Evolutionary conservation across 2,797 vertebrate genomes (phyloP).

Genomic region (Pipistrellus nathusii): DNA sequence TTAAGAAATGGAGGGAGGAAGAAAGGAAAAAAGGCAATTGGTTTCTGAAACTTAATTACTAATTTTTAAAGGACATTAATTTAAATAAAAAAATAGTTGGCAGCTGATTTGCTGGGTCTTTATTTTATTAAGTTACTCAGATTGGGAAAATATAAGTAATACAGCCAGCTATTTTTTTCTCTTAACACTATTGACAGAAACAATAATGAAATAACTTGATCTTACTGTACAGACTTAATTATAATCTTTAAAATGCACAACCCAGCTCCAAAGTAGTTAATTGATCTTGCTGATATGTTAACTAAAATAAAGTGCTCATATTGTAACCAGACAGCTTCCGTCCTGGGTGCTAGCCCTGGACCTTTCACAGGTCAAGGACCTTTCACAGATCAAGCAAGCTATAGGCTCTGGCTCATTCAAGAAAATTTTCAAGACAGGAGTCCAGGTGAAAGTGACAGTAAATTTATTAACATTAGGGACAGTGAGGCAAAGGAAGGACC

Average conservation of each 20-base stretch:
- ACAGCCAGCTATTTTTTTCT: neutral
- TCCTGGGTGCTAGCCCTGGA: neutral
- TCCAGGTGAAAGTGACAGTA: neutral
- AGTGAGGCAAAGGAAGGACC: neutral
- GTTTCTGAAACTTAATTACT: neutral
- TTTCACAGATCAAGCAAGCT: neutral
- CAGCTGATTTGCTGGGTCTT: neutral
- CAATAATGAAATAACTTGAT: slow-evolving; percentile 44
- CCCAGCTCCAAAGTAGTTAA: neutral
- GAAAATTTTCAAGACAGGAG: neutral
- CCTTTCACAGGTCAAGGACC: neutral
- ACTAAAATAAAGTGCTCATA: slow-evolving; percentile 18
- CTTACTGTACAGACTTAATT: slow-evolving; percentile 32
- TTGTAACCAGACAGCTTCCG: neutral
- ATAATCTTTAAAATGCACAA: slow-evolving; percentile 28
- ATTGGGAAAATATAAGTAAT: slow-evolving; percentile 34
- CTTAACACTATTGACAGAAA: slow-evolving; percentile 11
- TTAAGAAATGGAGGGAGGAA: neutral
- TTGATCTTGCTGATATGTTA: neutral
- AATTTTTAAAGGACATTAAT: slow-evolving; percentile 35
- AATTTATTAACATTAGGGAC: no score
- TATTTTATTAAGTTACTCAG: slow-evolving; percentile 49
- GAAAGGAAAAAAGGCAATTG: neutral
- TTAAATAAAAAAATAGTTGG: slow-evolving; percentile 50
- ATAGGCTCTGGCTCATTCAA: neutral